Base-by-base conservation (phyloP, 2,888 invertebrate species). In the Melieria omissa region DNA sequence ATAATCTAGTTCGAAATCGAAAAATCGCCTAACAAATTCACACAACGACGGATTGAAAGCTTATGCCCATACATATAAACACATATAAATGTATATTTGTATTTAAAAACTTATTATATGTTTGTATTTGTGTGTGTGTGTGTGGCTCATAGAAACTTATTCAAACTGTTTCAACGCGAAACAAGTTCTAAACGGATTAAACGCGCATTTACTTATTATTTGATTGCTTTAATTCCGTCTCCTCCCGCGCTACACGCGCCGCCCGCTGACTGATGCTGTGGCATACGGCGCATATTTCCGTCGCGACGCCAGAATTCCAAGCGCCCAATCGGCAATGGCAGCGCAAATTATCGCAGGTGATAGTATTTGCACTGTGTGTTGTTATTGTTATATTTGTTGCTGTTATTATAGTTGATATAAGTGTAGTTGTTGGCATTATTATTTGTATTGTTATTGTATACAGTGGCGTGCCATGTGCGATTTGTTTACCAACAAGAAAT, bases 171-270 rank as follows among this genome's bases (percentile, higher is more conserved):
- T 29, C 29, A 29, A 29, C 29, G 52, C 12, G 9, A 52, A 64
- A 64, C 64, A 52, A 64, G 64, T 64, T 64, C 64, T 49, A 64
- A 64, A 52, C 49, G 64, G 64, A 64, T 64, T 64, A 64, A 64
- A 64, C 64, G 29, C 64, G 52, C 64, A 64, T 64, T 64, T 64
- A 29, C 29, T 2, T 29, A 49, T 64, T 52, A 52, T 41, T 52
- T 49, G 52, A 52, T 52, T 64, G 52, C 52, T 52, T 64, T 64
- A 63, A 41, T 64, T 64, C 16, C 47, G 47, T 29, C 29, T 29
- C 29, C 29, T 29, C 29, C 29, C 29, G 29, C 29, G 29, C 29
- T 29, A 29, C 29, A 4, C 5, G 47, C 5, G 47, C 63, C 16
- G 44, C 61, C 44, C 9, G 8, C 12, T 5, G 8, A 4, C 29